These are phyloP conservation scores for Hylaeus anthracinus DNA, from an alignment of 1,140 invertebrate genomes.

Conservation along the genomic window DNA sequence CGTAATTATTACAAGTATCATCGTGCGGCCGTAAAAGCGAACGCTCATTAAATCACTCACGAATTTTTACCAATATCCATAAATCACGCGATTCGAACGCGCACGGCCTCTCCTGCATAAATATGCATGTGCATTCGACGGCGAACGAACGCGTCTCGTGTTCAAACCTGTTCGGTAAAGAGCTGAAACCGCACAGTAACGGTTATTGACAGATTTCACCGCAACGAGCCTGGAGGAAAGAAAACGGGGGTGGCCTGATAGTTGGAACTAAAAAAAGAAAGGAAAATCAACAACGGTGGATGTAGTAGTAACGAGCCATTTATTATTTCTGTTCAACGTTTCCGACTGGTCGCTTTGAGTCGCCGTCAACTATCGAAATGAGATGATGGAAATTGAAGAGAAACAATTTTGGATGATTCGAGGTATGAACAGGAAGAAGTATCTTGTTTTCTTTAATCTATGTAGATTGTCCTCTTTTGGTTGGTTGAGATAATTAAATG, in stretches of 20 bases:
- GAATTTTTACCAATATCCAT: slow-evolving; percentile 26
- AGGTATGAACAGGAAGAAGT: too few relatives aligned
- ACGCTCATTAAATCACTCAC: slow-evolving; percentile 26
- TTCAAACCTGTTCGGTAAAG: slow-evolving; percentile 54
- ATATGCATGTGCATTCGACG: slow-evolving; percentile 7
- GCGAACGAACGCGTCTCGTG: slow-evolving; percentile 39
- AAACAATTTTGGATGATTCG: too few relatives aligned
- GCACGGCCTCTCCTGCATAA: not conserved
- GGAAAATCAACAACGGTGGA: too few relatives aligned
- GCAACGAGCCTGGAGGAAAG: slow-evolving; percentile 9
- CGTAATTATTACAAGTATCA: slow-evolving; percentile 10
- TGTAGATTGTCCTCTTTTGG: too few relatives aligned
- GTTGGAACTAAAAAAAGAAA: not conserved
- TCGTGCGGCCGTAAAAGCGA: slow-evolving; percentile 1
- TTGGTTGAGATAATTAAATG: too few relatives aligned
- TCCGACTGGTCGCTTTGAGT: too few relatives aligned
- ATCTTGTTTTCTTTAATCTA: too few relatives aligned
- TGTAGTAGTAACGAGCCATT: too few relatives aligned
- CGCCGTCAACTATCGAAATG: too few relatives aligned
- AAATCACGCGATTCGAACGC: not conserved
- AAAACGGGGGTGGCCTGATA: not conserved
- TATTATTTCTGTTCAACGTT: too few relatives aligned
- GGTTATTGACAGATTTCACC: slow-evolving; percentile 56
- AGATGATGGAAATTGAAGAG: too few relatives aligned
- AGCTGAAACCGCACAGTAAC: slow-evolving; percentile 52